Conservation (phyloP, 2,888 invertebrate genomes). For the Branchipolynoe longqiensis region DNA sequence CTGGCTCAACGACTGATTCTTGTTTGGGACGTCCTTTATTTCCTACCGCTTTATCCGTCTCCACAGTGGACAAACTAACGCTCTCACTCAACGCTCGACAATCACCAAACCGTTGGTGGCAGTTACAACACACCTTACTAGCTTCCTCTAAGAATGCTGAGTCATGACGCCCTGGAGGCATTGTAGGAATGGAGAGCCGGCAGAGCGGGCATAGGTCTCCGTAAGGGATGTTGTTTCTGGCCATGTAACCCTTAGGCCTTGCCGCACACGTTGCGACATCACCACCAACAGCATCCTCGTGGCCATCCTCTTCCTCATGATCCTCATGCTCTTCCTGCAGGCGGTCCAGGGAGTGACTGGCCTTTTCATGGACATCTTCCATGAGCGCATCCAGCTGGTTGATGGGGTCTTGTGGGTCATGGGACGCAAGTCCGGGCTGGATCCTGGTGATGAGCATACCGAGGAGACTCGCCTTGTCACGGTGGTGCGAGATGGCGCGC, state of each 20-base stretch:
- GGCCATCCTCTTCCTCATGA: slow-evolving; percentile 5
- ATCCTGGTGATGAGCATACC: slow-evolving; percentile 66
- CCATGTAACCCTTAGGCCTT: not conserved
- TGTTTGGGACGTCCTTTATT: not conserved
- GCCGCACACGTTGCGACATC: slow-evolving; percentile 1
- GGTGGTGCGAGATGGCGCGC: slow-evolving; percentile 68
- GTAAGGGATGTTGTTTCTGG: not conserved
- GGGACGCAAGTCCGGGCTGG: slow-evolving; percentile 15
- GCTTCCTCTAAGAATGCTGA: no score
- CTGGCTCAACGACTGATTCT: slow-evolving; percentile 11
- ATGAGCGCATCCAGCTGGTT: slow-evolving; percentile 68
- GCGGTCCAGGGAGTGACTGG: not conserved
- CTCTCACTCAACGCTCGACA: no score
- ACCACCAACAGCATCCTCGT: not conserved
- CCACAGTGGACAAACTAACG: no score
- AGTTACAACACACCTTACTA: slow-evolving; percentile 4
- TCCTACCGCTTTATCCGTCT: not conserved
- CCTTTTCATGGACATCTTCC: slow-evolving; percentile 47
- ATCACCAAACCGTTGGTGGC: not conserved
- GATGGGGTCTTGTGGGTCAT: slow-evolving; percentile 70
- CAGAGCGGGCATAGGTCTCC: slow-evolving; percentile 24
- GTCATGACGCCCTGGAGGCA: not conserved
- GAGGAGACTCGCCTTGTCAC: slow-evolving; percentile 67
- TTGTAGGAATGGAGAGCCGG: not conserved
- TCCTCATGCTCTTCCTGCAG: slow-evolving; percentile 10